phyloP scores from a whole-genome alignment of 2,888 invertebrate genomes.

The Rhaphigaster nebulosa region DNA sequence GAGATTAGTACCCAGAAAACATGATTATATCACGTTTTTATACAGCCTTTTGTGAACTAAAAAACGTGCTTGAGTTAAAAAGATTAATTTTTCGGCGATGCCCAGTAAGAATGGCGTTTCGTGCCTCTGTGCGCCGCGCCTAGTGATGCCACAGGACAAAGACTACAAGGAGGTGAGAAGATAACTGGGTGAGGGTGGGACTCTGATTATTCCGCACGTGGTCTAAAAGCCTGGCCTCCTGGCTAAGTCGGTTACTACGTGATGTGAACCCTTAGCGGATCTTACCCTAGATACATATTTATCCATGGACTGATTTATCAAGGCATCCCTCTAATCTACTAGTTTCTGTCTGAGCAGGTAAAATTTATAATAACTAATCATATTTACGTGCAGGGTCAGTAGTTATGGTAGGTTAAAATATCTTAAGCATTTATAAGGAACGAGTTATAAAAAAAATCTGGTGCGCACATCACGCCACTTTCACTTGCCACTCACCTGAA shows the following conservation, averaged over 20 bases:
- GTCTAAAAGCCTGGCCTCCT: not conserved
- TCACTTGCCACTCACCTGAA: no score
- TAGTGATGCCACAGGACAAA: not conserved
- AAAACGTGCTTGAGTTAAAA: no score
- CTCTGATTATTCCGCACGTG: conserved; percentile 9
- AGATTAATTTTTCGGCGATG: no score
- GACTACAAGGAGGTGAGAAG: not conserved
- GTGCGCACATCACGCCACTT: no score
- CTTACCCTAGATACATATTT: conserved; percentile 35
- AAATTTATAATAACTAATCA: not conserved
- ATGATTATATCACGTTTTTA: no score
- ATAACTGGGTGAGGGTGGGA: not conserved
- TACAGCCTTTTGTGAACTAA: no score
- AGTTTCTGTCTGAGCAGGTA: not conserved
- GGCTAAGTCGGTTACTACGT: conserved; percentile 39
- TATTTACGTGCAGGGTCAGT: not conserved
- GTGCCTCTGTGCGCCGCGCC: no score
- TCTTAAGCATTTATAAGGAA: no score
- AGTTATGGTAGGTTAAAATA: not conserved
- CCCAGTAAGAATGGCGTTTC: no score
- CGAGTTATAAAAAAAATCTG: no score
- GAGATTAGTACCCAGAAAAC: no score
- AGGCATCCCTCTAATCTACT: not conserved
- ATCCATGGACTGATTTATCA: not conserved
- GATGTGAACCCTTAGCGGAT: conserved; percentile 1